Base-by-base conservation (phyloP, 2,113 vertebrate species). In the Pungitius pungitius region DNA sequence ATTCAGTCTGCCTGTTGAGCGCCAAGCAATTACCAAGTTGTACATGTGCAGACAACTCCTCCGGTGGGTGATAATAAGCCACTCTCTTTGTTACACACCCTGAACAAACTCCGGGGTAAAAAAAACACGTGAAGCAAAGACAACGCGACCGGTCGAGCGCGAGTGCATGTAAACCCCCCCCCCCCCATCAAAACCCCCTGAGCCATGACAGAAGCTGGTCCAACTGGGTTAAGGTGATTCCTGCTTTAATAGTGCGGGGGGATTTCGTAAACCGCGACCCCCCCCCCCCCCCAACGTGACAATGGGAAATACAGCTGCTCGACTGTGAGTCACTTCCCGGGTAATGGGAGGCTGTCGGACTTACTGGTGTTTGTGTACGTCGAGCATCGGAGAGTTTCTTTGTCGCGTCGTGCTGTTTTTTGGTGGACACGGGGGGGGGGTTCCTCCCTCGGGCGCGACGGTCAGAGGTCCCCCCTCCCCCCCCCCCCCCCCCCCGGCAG, bases 41-140 rank as follows among this genome's bases (percentile, higher is more conserved):
- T 92, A 91, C 90, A 87, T 91, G 92, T 91, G 90, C 87, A 88
- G 85, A 90, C 90, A 90, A 81, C 88, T 90, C 71, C 86, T 88
- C 78, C 73, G 81, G 80, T 86, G 89, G 85, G 88, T 82, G 89
- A 91, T 91, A 91, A 92, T 92, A 92, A 92, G 89, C 91, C 87
- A 84, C 87, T 89, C 87, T 87, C 91, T 90, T 93, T 92, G 91
- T 93, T 92, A 90, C 82, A 74, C 88, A 90, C 84, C 86, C 78
- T 91, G 86, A 91, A 88, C 83, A 89, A 92, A 91, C 89, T 86
- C 69, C 70, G 66, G 57, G 65, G 26, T n/a, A n/a, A n/a, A n/a
- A n/a, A n/a, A 73, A 88, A 80, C 78, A 85, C 51, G 69, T 85
- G 85, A 92, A 90, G 86, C 91, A 87, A 73, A 81, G 87, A 87